phyloP scores from a whole-genome alignment of 2,888 invertebrate species.

The Tetragonula carbonaria region DNA sequence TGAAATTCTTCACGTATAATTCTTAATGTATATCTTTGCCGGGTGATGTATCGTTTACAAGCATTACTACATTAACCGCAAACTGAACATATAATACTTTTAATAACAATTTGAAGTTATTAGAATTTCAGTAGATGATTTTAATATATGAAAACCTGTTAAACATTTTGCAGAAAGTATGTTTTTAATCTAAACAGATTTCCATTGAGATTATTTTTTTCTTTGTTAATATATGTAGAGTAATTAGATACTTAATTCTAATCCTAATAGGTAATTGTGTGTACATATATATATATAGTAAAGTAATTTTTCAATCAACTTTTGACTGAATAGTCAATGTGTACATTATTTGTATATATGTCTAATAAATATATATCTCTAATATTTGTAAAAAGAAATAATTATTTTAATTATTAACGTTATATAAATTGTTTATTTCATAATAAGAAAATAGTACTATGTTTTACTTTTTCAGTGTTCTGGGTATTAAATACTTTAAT shows the following conservation, averaged over 20 bases:
- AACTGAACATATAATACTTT: constrained; percentile 12
- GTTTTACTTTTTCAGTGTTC: neutral
- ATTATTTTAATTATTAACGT: constrained; percentile 8
- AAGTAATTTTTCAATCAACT: neutral
- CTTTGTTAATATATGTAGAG: neutral
- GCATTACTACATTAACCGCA: constrained; percentile 14
- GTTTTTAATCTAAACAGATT: neutral
- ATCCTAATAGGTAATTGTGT: too few relatives aligned
- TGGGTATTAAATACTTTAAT: neutral
- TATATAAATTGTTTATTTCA: neutral
- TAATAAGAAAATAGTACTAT: neutral
- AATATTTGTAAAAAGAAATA: neutral
- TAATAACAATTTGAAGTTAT: constrained; percentile 15
- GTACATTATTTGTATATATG: constrained; percentile 11
- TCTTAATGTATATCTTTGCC: neutral
- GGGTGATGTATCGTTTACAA: constrained; percentile 14
- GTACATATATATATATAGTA: neutral
- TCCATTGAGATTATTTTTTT: constrained; percentile 6
- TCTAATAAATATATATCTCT: constrained; percentile 11
- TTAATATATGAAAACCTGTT: constrained; percentile 1
- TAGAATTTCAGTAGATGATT: neutral
- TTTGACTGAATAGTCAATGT: neutral
- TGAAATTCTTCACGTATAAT: neutral
- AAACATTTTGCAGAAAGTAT: neutral
- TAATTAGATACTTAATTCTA: neutral